Conservation (phyloP, 2,113 vertebrate genomes). For the Passer domesticus region DNA sequence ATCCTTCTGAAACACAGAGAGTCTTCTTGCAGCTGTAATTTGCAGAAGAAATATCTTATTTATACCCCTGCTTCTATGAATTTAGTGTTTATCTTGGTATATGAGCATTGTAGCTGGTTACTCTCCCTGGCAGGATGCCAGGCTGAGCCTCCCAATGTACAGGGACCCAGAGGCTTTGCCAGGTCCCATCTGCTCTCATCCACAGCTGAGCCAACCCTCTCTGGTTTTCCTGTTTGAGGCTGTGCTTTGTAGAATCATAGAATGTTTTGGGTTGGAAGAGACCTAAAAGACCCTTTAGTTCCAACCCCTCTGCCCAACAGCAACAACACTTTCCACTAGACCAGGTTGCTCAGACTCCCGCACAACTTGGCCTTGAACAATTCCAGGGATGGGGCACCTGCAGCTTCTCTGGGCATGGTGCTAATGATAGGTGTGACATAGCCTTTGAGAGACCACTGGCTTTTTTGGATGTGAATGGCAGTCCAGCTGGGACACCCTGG, state of each 20-base stretch:
- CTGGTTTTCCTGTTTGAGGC: background rate
- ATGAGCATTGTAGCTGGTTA: background rate
- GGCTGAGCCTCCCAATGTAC: background rate
- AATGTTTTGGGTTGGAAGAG: background rate
- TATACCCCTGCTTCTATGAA: background rate
- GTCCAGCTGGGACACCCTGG: background rate
- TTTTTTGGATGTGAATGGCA: background rate
- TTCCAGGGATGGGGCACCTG: background rate
- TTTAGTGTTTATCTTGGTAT: background rate
- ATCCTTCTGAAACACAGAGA: background rate
- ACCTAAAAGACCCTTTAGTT: background rate
- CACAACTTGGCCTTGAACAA: background rate
- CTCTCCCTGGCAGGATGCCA: background rate
- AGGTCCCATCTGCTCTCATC: background rate
- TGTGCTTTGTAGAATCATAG: background rate
- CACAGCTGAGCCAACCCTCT: background rate
- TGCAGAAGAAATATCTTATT: background rate
- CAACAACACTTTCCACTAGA: accelerated
- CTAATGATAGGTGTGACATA: background rate
- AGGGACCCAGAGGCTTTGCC: background rate
- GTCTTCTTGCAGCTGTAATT: background rate
- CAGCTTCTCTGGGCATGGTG: background rate
- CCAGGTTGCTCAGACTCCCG: background rate
- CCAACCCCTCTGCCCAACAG: accelerated
- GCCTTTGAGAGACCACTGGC: background rate